phyloP scores from a whole-genome alignment of 2,113 vertebrate species.

The Mus musculus region GRCm39 chr16:76528001-76528500 shows the following conservation, averaged over 20 bases:
- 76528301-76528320: background rate
- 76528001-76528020: no score
- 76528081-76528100: background rate
- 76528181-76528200: no score
- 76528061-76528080: no score
- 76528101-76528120: no score
- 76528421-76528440: background rate
- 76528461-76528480: background rate
- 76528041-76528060: no score
- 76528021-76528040: no score
- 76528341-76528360: background rate
- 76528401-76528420: background rate
- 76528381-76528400: background rate
- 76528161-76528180: no score
- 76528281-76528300: background rate
- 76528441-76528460: background rate
- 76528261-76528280: background rate
- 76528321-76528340: background rate
- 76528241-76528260: background rate
- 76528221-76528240: no score
- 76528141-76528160: no score
- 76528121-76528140: no score
- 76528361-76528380: background rate
- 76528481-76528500: background rate
- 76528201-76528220: no score